Percentiles rank a stretch among this genome's conserved stretches.
phyloP scores from a whole-genome alignment of 2,113 vertebrate species.

The Petrocephalus microphthalmus region DNA sequence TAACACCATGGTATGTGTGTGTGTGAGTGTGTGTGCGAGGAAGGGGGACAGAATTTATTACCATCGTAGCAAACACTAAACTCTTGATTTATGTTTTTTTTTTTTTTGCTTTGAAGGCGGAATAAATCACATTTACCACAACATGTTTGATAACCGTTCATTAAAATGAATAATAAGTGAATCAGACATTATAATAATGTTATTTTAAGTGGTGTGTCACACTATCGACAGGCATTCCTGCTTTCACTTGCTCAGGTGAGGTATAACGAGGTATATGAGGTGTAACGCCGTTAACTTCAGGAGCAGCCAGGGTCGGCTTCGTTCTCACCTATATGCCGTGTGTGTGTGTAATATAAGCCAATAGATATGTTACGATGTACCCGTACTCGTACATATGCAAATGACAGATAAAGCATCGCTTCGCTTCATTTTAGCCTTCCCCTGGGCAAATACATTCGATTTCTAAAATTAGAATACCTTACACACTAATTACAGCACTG shows the following conservation, averaged over 20 bases:
- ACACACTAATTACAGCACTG: no score
- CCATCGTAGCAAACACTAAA: background rate
- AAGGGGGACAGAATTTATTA: no score
- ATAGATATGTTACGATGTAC: background rate
- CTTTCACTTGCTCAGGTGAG: no score
- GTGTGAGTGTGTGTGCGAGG: background rate
- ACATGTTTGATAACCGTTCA: background rate
- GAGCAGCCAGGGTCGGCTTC: no score
- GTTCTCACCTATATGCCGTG: no score
- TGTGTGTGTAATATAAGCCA: background rate
- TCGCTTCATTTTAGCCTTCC: background rate
- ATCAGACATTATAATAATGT: background rate
- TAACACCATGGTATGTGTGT: background rate
- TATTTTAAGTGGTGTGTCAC: background rate
- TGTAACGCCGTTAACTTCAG: no score
- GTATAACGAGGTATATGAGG: no score
- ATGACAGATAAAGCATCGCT: background rate
- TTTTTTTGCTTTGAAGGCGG: no score
- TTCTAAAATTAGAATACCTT: no score
- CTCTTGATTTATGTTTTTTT: no score
- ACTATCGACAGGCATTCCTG: no score
- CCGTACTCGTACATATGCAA: background rate
- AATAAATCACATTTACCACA: background rate
- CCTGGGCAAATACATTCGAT: background rate
- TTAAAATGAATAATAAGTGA: background rate